Evolutionary conservation across 2,888 invertebrate species (phyloP).

Genomic region (Cistogaster globosa): DNA sequence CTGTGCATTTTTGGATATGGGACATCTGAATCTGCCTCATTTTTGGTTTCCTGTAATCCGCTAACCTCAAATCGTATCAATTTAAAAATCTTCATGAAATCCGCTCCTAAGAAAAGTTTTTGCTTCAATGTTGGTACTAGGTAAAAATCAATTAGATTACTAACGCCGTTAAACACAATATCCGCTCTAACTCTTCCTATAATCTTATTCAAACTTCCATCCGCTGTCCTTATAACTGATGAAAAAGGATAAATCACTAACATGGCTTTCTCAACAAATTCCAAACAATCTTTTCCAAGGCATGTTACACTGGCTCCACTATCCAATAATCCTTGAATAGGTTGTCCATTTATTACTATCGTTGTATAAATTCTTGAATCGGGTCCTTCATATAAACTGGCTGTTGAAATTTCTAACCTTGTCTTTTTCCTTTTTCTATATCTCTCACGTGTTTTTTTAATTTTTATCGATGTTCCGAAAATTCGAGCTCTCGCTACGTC

Average conservation of each 20-base stretch:
- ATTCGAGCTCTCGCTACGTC: neutral
- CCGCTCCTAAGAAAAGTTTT: neutral
- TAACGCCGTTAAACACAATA: neutral
- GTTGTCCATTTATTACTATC: neutral
- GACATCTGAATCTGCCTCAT: no score
- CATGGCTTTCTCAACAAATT: neutral
- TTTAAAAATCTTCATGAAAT: neutral
- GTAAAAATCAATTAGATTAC: neutral
- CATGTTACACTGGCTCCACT: conserved; percentile 2
- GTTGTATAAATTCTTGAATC: neutral
- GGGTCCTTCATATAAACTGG: neutral
- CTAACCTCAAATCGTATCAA: neutral
- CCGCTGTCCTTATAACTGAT: neutral
- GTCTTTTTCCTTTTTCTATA: neutral
- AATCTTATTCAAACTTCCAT: neutral
- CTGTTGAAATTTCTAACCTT: neutral
- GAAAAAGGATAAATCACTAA: neutral
- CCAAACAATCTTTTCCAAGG: neutral
- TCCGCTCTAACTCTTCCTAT: neutral
- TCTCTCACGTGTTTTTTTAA: neutral
- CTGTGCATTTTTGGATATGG: no score
- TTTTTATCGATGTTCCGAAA: neutral
- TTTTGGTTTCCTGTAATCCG: neutral
- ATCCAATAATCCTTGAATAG: conserved; percentile 4
- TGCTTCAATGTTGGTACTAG: neutral